These are phyloP conservation scores for Tauraco hartlaubi DNA, from an alignment of 2,797 vertebrate genomes.

Conservation along the genomic window DNA sequence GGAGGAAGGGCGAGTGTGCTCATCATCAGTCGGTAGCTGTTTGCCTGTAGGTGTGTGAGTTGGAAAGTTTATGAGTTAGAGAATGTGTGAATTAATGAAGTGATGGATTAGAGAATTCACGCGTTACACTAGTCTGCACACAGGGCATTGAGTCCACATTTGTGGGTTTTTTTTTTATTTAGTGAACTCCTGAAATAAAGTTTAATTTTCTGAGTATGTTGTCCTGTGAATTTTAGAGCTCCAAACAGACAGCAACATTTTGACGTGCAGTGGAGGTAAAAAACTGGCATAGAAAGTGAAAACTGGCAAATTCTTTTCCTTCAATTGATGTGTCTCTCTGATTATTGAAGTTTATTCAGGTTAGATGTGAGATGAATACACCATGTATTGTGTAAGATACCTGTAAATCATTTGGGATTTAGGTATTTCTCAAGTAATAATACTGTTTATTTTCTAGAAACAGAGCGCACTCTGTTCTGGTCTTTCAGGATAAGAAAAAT, in stretches of 20 bases:
- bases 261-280: background rate
- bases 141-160: background rate
- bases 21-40: background rate
- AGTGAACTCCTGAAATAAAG: background rate
- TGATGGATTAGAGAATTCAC: background rate
- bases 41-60: accelerated
- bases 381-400: background rate
- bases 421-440: background rate
- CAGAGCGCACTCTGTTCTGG: background rate
- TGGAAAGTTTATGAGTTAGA: background rate
- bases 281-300: background rate
- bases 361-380: background rate
- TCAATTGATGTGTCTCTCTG: background rate
- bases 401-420: background rate
- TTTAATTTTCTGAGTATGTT: background rate
- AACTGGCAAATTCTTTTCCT: background rate
- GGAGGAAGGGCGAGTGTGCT: accelerated
- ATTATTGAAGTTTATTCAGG: background rate
- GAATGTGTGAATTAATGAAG: background rate
- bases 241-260: background rate
- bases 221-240: background rate
- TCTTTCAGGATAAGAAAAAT: background rate
- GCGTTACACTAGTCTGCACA: background rate
- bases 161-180: background rate
- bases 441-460: background rate